Evolutionary conservation across 2,797 vertebrate species (phyloP).

Genomic region (Cirrhinus molitorella): DNA sequence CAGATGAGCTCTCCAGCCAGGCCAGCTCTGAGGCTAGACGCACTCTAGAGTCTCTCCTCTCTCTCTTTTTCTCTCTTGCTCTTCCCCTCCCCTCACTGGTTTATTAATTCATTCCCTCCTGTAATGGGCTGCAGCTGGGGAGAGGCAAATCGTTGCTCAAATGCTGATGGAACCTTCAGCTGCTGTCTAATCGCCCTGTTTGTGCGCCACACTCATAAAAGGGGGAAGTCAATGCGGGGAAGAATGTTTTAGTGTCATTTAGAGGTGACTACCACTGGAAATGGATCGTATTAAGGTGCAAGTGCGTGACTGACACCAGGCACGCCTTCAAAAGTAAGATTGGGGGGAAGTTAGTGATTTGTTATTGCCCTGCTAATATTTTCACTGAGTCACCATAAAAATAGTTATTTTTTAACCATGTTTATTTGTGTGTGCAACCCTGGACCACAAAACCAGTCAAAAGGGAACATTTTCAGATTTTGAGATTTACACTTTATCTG

Average conservation of each 20-base stretch:
- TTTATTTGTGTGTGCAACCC: too few species aligned
- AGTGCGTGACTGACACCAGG: neutral
- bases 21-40: conserved; percentile 21
- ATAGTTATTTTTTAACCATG: too few species aligned
- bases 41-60: conserved; percentile 54
- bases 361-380: neutral
- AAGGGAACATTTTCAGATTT: too few species aligned
- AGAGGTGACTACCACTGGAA: conserved; percentile 65
- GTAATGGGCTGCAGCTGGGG: conserved; percentile 67
- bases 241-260: conserved; percentile 77
- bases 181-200: conserved; percentile 63
- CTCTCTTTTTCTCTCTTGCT: conserved; percentile 53
- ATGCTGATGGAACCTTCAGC: conserved; percentile 64
- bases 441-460: too few species aligned
- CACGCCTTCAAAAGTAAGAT: neutral
- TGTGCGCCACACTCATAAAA: conserved; percentile 60
- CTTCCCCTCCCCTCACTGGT: conserved; percentile 61
- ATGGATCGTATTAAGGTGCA: conserved; percentile 67
- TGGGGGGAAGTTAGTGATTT: conserved; percentile 39
- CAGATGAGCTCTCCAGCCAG: conserved; percentile 55
- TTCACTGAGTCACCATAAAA: neutral
- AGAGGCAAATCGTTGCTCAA: conserved; percentile 53
- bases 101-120: conserved; percentile 78
- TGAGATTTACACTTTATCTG: too few species aligned
- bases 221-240: conserved; percentile 64